Conservation (phyloP, 2,113 vertebrate species). For the Corythornis cristatus region DNA sequence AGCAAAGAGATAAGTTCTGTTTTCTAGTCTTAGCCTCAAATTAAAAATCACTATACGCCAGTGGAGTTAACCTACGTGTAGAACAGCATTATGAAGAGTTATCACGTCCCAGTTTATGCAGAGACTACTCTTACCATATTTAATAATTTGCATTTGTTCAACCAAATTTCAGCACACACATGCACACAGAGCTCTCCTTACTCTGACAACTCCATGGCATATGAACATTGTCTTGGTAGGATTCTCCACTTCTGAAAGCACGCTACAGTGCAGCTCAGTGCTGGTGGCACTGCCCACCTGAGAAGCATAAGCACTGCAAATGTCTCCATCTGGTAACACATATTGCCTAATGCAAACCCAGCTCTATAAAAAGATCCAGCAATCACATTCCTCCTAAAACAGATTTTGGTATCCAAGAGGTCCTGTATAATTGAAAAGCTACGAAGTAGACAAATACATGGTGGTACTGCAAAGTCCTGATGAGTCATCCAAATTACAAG, state of each 20-base stretch:
- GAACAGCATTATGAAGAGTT: not conserved
- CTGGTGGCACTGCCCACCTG: not conserved
- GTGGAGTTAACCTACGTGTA: not conserved
- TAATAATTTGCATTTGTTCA: not conserved
- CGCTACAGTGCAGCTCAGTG: not conserved
- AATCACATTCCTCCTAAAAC: not conserved
- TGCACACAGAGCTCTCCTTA: not conserved
- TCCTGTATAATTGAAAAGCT: not conserved
- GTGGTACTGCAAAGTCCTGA: not conserved
- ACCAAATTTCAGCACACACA: not conserved
- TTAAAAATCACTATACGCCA: not conserved
- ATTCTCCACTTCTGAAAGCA: not conserved
- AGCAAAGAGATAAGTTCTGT: not conserved
- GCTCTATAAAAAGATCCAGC: not conserved
- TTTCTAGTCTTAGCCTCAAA: not conserved
- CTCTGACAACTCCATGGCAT: accelerated
- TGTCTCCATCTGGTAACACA: not conserved
- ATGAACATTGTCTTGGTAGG: not conserved
- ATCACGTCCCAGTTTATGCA: not conserved
- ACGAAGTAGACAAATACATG: not conserved
- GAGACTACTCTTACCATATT: not conserved
- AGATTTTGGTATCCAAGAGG: not conserved
- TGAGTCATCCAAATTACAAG: not conserved
- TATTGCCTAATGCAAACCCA: not conserved
- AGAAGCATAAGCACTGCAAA: not conserved